Conservation (phyloP, 2,888 invertebrate genomes). For the Heliconius hortense region DNA sequence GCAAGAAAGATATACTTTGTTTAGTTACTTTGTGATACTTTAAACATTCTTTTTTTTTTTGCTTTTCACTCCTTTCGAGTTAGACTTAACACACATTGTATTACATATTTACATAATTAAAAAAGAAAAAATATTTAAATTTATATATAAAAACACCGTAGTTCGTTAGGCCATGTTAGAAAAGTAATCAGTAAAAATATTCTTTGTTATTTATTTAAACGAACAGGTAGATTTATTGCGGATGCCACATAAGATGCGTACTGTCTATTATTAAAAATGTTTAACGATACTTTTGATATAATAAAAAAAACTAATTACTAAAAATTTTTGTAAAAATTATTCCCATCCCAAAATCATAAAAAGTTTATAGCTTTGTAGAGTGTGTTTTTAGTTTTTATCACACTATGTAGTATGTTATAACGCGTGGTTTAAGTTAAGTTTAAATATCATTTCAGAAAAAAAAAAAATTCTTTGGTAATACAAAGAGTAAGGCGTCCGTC, state of each 20-base stretch:
- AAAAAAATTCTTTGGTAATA: not conserved
- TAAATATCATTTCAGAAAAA: not conserved
- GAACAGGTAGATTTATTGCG: not conserved
- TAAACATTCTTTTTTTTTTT: too few species aligned
- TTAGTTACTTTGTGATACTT: too few species aligned
- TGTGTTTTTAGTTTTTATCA: not conserved
- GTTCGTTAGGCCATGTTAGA: not conserved
- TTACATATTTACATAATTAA: not conserved
- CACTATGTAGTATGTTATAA: not conserved
- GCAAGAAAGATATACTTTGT: too few species aligned
- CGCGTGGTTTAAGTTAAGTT: too few species aligned
- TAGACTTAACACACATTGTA: not conserved
- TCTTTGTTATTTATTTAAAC: slow-evolving; percentile 9
- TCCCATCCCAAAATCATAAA: not conserved
- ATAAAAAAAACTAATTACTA: slow-evolving; percentile 1
- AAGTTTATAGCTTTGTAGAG: not conserved
- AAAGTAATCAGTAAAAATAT: not conserved
- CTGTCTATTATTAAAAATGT: slow-evolving; percentile 1
- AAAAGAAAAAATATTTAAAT: not conserved
- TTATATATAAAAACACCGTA: not conserved
- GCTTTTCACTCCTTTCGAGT: too few species aligned
- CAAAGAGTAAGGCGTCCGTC: not conserved
- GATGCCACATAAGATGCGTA: not conserved
- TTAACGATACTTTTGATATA: not conserved
- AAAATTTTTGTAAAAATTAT: not conserved